These are phyloP conservation scores for Digitonthophagus gazella DNA, from an alignment of 2,888 invertebrate species.

Conservation along the genomic window DNA sequence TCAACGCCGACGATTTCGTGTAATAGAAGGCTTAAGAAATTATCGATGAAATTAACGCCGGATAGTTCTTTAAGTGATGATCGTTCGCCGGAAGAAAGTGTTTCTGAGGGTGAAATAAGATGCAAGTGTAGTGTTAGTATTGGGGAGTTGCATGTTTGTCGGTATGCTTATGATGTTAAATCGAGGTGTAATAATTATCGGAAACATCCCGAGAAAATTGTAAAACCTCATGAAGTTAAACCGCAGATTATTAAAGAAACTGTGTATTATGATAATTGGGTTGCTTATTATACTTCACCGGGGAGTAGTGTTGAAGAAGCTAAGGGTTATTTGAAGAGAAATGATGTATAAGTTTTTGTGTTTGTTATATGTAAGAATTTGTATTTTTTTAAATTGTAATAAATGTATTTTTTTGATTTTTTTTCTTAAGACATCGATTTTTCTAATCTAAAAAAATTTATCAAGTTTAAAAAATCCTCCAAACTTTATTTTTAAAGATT, in stretches of 20 bases:
- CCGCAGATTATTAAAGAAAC: conserved; percentile 34
- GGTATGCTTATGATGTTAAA: conserved; percentile 27
- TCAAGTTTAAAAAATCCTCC: too few relatives aligned
- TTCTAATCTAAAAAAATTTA: too few relatives aligned
- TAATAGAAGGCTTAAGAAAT: not conserved
- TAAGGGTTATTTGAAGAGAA: conserved; percentile 1
- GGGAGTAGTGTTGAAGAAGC: conserved; percentile 20
- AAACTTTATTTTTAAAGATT: too few relatives aligned
- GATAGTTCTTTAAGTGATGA: conserved; percentile 20
- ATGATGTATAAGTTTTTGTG: not conserved
- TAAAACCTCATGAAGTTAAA: conserved; percentile 25
- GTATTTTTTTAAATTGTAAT: not conserved
- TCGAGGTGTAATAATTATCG: conserved; percentile 26
- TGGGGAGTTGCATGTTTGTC: conserved; percentile 43
- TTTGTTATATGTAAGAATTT: not conserved
- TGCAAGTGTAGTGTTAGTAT: conserved; percentile 38
- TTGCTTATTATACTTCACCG: conserved; percentile 39
- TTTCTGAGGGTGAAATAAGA: conserved; percentile 40
- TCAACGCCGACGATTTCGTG: not conserved
- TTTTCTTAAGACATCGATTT: too few relatives aligned
- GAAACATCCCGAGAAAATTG: conserved; percentile 29
- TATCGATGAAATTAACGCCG: conserved; percentile 3
- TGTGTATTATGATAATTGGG: conserved; percentile 42
- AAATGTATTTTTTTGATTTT: conserved; percentile 4
- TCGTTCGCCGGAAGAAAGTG: conserved; percentile 25